Evolutionary conservation across 92 coral and sea anemone genomes (phyloP), one percentile per base, ranked within the genome.

Genomic region (Heteractis magnifica): DNA sequence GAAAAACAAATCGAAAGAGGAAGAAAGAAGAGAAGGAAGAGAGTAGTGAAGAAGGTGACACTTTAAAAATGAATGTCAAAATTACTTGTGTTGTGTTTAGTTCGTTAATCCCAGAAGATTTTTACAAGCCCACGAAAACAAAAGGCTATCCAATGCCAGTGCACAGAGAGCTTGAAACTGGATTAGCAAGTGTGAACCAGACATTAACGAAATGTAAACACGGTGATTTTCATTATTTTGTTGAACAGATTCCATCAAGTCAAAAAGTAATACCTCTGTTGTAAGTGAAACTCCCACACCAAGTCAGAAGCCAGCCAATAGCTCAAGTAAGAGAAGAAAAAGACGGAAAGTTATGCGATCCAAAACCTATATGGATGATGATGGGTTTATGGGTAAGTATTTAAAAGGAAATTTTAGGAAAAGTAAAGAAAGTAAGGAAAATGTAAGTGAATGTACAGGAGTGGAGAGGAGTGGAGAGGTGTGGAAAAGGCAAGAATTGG

Each of bases 291-390:
- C 87, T 4, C 87, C 87, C 10, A 74, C 23, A 10, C 41, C 75
- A 8, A 58, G 50, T n/a, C 87, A 84, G 68, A 80, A 26, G 78
- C 52, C 85, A 78, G 21, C 10, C 23, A 26, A 68, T 6, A 26
- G 9, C 10, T 76, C 88, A 44, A 76, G 84, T 48, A 81, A 86
- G 79, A 76, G 78, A 49, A 86, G 98, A 55, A 95, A 91, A 82
- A 90, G 98, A 73, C 86, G 87, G 51, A 82, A 82, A 81, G 93
- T 88, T 51, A 91, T 93, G 82, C 87, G 77, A 77, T 91, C 95
- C 14, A 95, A 95, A 84, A 95, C 98, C 5, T 95, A 91, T 88
- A 89, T 95, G 82, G 92, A 95, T 80, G 95, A 95, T 64, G 95
- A 95, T 56, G 98, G 98, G 0, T 95, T 84, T 77, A 95, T 95